Evolutionary conservation across 2,888 invertebrate species (phyloP), one percentile per base, ranked within the genome.

Genomic region (Phasia obesa): DNA sequence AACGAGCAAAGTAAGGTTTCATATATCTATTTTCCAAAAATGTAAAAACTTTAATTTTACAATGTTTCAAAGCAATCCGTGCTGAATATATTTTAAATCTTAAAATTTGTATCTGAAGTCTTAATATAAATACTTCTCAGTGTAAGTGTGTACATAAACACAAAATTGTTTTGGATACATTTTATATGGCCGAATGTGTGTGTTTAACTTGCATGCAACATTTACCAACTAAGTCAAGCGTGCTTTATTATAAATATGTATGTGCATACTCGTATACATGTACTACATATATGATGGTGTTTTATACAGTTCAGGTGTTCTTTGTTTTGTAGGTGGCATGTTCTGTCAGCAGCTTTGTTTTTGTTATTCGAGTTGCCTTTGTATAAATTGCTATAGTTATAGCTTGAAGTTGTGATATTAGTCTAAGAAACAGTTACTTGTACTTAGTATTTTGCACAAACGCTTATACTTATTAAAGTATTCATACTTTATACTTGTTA

Each of bases 241-340:
- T 82, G 76, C 79, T 84, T 85, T 84, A 84, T 85, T 85, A 83
- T 79, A 84, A 84, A 86, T 84, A 84, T 59, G 74, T 85, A 64
- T 77, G n/a, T n/a, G n/a, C n/a, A n/a, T n/a, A n/a, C n/a, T n/a
- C n/a, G n/a, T n/a, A 23, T 59, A 13, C n/a, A 19, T 31, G n/a
- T n/a, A n/a, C n/a, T n/a, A 7, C 15, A 13, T 65, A 27, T 49
- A 60, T 31, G 42, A 51, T 76, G 60, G 57, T 17, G 60, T 73
- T 35, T 55, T 73, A 79, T 84, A 71, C 64, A 51, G 31, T 47
- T 69, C 84, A 84, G 75, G 81, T 85, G 78, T 49, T 75, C 51
- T 7, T 38, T 51, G 19, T 65, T 74, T 76, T 74, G 77, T 81
- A 71, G 47, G 38, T 77, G 82, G 78, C 78, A 85, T 78, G 42